Evolutionary conservation across 2,113 vertebrate genomes (phyloP).

Genomic region (Campylomormyrus tamandua): DNA sequence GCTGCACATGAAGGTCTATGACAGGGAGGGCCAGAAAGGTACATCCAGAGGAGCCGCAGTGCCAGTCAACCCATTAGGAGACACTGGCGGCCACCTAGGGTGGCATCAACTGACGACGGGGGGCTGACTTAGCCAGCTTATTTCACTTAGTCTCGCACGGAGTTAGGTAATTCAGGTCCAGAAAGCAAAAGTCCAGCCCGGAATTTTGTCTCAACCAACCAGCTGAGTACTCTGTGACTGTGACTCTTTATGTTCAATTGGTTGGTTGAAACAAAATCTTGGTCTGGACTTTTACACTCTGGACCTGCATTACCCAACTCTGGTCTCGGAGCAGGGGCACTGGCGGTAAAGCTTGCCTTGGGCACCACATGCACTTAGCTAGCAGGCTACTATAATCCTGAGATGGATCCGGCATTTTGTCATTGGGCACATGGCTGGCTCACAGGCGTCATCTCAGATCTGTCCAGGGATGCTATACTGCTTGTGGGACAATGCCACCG

Average conservation of each 20-base stretch:
- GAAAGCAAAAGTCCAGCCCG: too few species aligned
- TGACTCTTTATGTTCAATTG: too few species aligned
- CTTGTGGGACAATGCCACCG: neutral
- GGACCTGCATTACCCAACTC: too few species aligned
- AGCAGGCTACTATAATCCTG: neutral
- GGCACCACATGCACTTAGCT: neutral
- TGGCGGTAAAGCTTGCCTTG: neutral
- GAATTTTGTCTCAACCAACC: too few species aligned
- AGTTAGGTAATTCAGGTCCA: too few species aligned
- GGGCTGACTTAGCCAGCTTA: neutral
- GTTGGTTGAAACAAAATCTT: too few species aligned
- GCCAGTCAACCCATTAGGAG: neutral
- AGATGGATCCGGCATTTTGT: neutral
- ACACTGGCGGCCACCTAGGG: neutral
- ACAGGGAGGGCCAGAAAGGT: slow-evolving; percentile 90
- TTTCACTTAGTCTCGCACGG: neutral
- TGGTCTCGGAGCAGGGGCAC: neutral
- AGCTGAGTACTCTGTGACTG: too few species aligned
- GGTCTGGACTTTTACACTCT: too few species aligned
- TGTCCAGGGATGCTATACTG: neutral
- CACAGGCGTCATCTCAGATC: neutral
- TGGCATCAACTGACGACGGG: neutral
- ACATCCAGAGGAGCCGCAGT: neutral
- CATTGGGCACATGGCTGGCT: neutral
- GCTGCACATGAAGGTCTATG: slow-evolving; percentile 95